Evolutionary conservation across 2,797 vertebrate genomes (phyloP), one percentile per base, ranked within the genome.

Genomic region (Melanotaenia parkinsoni): DNA sequence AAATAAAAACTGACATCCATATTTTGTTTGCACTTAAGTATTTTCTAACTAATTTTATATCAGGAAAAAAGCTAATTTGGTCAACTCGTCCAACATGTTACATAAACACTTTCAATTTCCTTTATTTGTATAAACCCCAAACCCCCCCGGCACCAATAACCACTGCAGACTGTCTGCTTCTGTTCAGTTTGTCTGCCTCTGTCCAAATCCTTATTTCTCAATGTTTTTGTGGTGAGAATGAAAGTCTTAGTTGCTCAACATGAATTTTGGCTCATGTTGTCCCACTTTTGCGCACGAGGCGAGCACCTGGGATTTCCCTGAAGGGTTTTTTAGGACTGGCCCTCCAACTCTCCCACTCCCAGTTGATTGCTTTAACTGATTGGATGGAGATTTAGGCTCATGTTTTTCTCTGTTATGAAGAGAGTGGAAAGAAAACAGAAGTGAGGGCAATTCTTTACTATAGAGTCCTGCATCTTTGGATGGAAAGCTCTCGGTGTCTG

Each of bases 181-280:
- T 71, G 79, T 77, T 72, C 74, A 58, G 71, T 18, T 1, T 5
- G 51, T 54, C 66, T 70, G 28, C 37, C 5, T 62, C 45, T 2
- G 5, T 87, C 84, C 79, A 76, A 57, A 20, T 80, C 30, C 69
- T 72, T 57, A 38, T 80, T 78, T 78, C 80, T 62, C 73, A 64
- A 30, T 63, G 67, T 79, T 79, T 80, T 65, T 72, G 71, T 73
- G 74, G 79, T 11, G 24, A 77, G 83, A 88, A 68, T 43, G 26
- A 75, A 84, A 77, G 35, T 32, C 22, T 40, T 56, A 43, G 69
- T 89, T 91, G 83, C 84, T 83, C 88, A 88, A 87, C 80, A 69
- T 75, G 28, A 63, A 62, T 66, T 59, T 59, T 74, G 79, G 67
- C 70, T 67, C 61, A 18, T 58, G 84, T 43, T 69, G 74, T 58